Percentiles rank a stretch among this genome's conserved stretches.
Conservation (phyloP, 2,113 vertebrate species). For the Paralichthys olivaceus region DNA sequence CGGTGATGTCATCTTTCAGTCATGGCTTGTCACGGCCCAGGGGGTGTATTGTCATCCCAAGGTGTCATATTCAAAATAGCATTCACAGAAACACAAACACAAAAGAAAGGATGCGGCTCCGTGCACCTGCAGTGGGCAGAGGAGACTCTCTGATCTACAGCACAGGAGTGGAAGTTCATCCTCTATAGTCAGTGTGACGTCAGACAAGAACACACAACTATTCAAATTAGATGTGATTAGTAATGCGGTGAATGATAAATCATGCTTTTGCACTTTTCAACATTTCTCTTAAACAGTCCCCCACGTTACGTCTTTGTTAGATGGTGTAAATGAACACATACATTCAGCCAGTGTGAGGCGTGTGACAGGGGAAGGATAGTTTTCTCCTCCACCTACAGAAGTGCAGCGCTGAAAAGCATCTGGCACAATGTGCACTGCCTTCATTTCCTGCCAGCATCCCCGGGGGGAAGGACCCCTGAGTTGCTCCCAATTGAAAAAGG, state of each 20-base stretch:
- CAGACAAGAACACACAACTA: neutral
- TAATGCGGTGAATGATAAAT: neutral
- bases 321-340: conserved; percentile 37
- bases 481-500: conserved; percentile 87
- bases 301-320: neutral
- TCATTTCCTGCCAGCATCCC: conserved; percentile 86
- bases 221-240: neutral
- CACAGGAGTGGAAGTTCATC: conserved; percentile 3
- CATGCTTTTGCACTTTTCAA: neutral
- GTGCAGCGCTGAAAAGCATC: conserved; percentile 83
- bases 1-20: conserved; percentile 73
- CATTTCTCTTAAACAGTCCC: neutral
- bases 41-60: conserved; percentile 60
- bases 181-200: neutral
- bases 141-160: conserved; percentile 3
- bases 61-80: conserved; percentile 72
- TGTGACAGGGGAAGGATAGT: conserved; percentile 70
- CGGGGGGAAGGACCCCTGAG: conserved; percentile 78
- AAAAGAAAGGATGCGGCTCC: conserved; percentile 57
- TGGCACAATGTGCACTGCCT: conserved; percentile 82
- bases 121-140: conserved; percentile 63
- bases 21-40: conserved; percentile 62
- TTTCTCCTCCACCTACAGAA: conserved; percentile 70
- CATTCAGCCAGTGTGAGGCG: neutral
- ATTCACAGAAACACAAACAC: conserved; percentile 60